phyloP scores from a whole-genome alignment of 92 coral and sea anemone species.

The Hydrozoanthus gracilis region DNA sequence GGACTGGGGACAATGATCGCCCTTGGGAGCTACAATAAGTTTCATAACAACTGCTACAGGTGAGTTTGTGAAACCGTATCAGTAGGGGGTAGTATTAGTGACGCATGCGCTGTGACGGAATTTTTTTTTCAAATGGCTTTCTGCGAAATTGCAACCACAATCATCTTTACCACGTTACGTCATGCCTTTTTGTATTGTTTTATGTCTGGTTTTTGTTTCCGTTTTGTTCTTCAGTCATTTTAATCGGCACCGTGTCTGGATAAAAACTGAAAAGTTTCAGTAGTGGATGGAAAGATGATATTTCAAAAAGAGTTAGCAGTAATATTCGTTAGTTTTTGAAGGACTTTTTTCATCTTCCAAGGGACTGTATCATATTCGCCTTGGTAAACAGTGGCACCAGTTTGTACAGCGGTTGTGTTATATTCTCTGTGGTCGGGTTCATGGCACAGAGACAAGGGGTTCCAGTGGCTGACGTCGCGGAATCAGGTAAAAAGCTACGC shows the following conservation, averaged over 20 bases:
- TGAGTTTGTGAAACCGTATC: not conserved
- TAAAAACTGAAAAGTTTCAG: too few relatives aligned
- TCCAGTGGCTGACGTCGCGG: conserved; percentile 63
- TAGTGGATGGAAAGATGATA: too few relatives aligned
- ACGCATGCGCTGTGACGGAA: too few relatives aligned
- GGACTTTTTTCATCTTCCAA: not conserved
- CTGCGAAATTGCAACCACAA: too few relatives aligned
- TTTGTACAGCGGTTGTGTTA: conserved; percentile 86
- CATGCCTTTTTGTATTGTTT: too few relatives aligned
- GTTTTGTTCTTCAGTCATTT: too few relatives aligned
- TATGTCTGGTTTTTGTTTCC: too few relatives aligned
- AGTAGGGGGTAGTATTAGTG: not conserved
- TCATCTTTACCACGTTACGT: too few relatives aligned
- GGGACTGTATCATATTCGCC: conserved; percentile 91
- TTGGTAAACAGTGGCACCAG: conserved; percentile 92
- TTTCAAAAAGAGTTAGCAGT: too few relatives aligned
- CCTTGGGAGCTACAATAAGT: conserved; percentile 90
- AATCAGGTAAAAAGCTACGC: conserved; percentile 71
- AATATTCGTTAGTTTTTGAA: too few relatives aligned
- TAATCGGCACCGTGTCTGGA: too few relatives aligned
- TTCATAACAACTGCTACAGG: conserved; percentile 87
- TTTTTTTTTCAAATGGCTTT: too few relatives aligned
- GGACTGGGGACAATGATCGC: conserved; percentile 88
- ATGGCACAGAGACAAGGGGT: conserved; percentile 91
- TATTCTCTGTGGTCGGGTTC: conserved; percentile 85